Evolutionary conservation across 2,888 invertebrate genomes (phyloP).

Genomic region (Heliconius charithonia): DNA sequence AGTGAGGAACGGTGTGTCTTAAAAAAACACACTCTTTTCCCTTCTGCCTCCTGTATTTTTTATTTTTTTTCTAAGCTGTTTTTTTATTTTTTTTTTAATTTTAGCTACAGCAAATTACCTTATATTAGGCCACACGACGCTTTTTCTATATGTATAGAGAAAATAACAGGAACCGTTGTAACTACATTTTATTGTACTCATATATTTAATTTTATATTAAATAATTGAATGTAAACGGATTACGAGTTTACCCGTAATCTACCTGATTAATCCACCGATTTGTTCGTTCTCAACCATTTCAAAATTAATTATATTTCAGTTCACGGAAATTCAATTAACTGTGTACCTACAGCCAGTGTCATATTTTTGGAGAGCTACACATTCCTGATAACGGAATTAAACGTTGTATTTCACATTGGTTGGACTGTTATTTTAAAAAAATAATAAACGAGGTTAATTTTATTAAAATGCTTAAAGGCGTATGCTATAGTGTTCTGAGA

Average conservation of each 20-base stretch:
- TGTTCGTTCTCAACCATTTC: conserved; percentile 7
- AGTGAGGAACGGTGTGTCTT: too few species aligned
- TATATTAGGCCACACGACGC: too few species aligned
- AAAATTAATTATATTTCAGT: conserved; percentile 21
- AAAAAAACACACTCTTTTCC: too few species aligned
- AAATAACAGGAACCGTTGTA: not conserved
- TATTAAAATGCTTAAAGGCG: not conserved
- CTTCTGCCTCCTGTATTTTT: too few species aligned
- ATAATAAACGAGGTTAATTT: conserved; percentile 8
- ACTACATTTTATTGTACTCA: not conserved
- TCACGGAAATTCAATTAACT: conserved; percentile 27
- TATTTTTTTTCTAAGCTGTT: too few species aligned
- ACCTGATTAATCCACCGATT: conserved; percentile 1
- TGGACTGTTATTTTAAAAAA: not conserved
- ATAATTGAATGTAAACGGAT: not conserved
- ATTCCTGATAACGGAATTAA: not conserved
- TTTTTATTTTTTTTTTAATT: too few species aligned
- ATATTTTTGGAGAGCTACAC: conserved; percentile 4
- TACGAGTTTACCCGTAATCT: conserved; percentile 31
- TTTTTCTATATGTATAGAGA: too few species aligned
- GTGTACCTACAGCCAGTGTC: conserved; percentile 7
- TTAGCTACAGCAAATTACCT: too few species aligned
- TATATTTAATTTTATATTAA: not conserved
- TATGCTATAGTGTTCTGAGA: not conserved
- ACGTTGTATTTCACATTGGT: not conserved